phyloP scores from a whole-genome alignment of 2,797 vertebrate species.

The Callimico goeldii region DNA sequence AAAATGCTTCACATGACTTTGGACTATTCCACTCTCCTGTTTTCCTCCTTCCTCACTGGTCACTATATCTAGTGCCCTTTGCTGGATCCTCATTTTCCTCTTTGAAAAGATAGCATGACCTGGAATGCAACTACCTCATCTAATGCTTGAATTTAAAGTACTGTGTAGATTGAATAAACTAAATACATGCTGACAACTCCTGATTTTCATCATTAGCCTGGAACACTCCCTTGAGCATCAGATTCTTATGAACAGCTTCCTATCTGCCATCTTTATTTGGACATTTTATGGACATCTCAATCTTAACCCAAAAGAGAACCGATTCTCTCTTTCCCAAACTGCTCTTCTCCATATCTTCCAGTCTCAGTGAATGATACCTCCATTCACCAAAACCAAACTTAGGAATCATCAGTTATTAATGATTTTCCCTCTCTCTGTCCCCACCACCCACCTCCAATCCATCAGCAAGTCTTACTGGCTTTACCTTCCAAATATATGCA shows the following conservation, averaged over 20 bases:
- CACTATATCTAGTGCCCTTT: background rate
- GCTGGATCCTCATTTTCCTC: background rate
- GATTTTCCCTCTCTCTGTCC: background rate
- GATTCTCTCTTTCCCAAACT: background rate
- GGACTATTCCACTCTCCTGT: background rate
- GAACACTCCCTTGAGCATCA: background rate
- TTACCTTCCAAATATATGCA: background rate
- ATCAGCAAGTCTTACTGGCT: background rate
- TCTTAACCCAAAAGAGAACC: background rate
- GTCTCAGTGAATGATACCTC: background rate
- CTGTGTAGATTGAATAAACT: background rate
- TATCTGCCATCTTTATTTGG: background rate
- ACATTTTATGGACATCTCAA: background rate
- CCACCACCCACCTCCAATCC: too few relatives aligned
- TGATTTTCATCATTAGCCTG: background rate
- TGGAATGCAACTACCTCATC: background rate
- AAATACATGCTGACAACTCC: background rate
- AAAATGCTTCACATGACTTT: background rate
- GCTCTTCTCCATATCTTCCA: background rate
- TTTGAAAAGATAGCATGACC: background rate
- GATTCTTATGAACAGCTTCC: background rate
- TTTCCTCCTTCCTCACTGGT: background rate
- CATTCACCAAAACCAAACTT: background rate
- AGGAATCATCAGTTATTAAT: background rate
- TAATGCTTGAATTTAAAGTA: constrained; percentile 20